These are phyloP conservation scores for Magallana nippona DNA, from an alignment of 2,888 invertebrate species.

Conservation along the genomic window DNA sequence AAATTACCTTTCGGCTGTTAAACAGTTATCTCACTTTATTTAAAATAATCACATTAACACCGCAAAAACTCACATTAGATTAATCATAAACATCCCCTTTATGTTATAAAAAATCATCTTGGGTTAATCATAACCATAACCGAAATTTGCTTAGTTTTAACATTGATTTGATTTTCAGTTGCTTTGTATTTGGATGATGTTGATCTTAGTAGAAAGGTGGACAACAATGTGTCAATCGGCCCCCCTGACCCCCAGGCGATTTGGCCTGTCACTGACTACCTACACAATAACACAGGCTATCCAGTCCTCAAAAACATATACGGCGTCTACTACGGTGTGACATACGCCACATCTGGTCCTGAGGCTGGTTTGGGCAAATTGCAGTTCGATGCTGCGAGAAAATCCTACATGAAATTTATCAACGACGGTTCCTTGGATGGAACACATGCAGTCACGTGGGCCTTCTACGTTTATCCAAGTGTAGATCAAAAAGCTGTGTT, in stretches of 20 bases:
- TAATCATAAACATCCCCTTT: too few relatives aligned
- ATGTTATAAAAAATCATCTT: too few relatives aligned
- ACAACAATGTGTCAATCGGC: slow-evolving; percentile 19
- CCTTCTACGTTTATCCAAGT: slow-evolving; percentile 12
- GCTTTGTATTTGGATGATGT: background rate
- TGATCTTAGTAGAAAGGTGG: background rate
- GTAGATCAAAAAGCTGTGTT: slow-evolving; percentile 12
- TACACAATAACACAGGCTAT: slow-evolving; percentile 8
- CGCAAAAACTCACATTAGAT: too few relatives aligned
- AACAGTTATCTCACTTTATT: too few relatives aligned
- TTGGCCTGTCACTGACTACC: background rate
- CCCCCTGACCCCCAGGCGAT: background rate
- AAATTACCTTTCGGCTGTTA: too few relatives aligned
- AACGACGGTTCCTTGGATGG: slow-evolving; percentile 30
- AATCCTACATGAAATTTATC: background rate
- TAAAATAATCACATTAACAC: too few relatives aligned
- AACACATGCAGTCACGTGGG: slow-evolving; percentile 16
- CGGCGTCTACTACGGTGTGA: background rate
- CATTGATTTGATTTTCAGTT: background rate
- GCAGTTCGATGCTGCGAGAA: background rate
- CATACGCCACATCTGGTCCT: background rate
- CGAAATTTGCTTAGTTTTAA: too few relatives aligned
- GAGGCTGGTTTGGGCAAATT: background rate
- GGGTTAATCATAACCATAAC: too few relatives aligned
- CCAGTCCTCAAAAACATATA: background rate